Evolutionary conservation across 2,888 invertebrate genomes (phyloP).

Genomic region (Andrena flavipes): DNA sequence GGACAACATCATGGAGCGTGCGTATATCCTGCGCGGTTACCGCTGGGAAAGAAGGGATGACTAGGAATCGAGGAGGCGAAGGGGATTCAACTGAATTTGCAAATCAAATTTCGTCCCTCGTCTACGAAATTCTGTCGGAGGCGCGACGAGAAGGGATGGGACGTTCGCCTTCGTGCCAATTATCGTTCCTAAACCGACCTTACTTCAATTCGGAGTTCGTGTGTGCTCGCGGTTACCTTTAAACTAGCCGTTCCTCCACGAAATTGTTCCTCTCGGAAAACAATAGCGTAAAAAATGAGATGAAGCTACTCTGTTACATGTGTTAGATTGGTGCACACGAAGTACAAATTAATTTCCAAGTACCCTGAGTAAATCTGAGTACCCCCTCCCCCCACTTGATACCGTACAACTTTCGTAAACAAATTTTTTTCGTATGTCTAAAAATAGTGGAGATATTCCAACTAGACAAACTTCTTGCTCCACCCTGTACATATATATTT

Average conservation of each 20-base stretch:
- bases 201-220: conserved; percentile 62
- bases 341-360: background rate
- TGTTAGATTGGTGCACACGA: background rate
- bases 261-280: conserved; percentile 18
- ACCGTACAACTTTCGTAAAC: too few relatives aligned
- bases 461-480: too few relatives aligned
- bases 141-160: conserved; percentile 54
- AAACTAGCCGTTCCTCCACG: conserved; percentile 18
- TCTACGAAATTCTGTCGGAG: conserved; percentile 75
- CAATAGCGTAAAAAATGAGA: background rate
- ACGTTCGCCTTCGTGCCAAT: conserved; percentile 78
- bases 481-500: too few relatives aligned
- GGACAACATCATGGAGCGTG: conserved; percentile 69
- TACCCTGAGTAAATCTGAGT: too few relatives aligned
- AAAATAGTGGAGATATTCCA: too few relatives aligned
- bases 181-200: conserved; percentile 77
- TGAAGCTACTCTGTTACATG: background rate
- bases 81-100: conserved; percentile 80
- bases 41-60: conserved; percentile 60
- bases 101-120: conserved; percentile 81
- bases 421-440: too few relatives aligned
- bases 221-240: conserved; percentile 50
- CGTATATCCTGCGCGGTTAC: conserved; percentile 62
- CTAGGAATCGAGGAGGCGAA: conserved; percentile 67
- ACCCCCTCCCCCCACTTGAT: too few relatives aligned